phyloP scores from a whole-genome alignment of 2,888 invertebrate genomes.

The Agrenia bidenticulata region DNA sequence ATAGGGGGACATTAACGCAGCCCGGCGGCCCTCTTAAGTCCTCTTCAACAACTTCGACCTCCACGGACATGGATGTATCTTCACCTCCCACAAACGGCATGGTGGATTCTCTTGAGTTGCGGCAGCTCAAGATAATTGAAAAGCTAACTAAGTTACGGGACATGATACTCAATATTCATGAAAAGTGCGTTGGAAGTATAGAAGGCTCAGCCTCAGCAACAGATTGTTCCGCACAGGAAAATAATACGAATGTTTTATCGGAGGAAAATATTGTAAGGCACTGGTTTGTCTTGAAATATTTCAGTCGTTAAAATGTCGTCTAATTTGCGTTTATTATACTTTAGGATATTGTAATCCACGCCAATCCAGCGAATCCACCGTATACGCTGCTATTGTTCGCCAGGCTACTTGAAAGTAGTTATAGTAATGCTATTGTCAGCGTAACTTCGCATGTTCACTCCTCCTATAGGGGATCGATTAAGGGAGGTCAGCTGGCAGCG shows the following conservation, averaged over 20 bases:
- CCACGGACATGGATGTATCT: not conserved
- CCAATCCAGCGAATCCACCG: constrained; percentile 3
- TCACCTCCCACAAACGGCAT: not conserved
- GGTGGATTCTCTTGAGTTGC: not conserved
- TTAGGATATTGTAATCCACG: constrained; percentile 12
- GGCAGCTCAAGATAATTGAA: constrained; percentile 6
- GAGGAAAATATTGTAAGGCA: constrained; percentile 11
- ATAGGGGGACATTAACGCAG: constrained; percentile 7
- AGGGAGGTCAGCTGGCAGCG: not conserved
- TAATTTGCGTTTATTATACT: not conserved
- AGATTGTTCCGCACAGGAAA: not conserved
- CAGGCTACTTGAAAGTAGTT: constrained; percentile 6
- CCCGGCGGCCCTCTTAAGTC: not conserved
- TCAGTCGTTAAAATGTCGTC: not conserved
- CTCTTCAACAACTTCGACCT: not conserved
- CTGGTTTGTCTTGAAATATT: not conserved
- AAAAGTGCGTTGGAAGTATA: not conserved
- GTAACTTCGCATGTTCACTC: constrained; percentile 10
- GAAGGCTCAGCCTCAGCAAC: not conserved
- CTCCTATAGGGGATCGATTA: constrained; percentile 2
- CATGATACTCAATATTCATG: not conserved
- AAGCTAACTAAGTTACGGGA: not conserved
- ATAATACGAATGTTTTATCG: not conserved
- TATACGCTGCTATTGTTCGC: constrained; percentile 6
- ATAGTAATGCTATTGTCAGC: constrained; percentile 9